Evolutionary conservation across 64 coral and sea anemone genomes (phyloP).

Genomic region (Actinia tenebrosa): DNA sequence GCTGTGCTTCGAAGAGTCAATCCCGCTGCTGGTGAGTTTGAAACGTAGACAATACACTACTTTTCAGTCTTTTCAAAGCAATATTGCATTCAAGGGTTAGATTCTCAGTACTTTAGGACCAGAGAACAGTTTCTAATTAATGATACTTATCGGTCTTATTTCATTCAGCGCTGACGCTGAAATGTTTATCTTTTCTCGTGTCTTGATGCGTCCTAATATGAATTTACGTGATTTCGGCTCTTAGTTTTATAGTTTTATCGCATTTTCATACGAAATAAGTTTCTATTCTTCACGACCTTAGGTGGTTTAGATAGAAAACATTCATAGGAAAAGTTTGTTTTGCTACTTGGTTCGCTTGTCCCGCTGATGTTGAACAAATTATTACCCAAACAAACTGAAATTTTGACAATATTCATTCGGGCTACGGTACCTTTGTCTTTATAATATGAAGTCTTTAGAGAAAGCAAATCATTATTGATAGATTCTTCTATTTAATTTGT

Average conservation of each 20-base stretch:
- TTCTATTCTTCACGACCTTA: not conserved
- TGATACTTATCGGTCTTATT: not conserved
- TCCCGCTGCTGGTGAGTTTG: constrained; percentile 68
- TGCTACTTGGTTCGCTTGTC: not conserved
- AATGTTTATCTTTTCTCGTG: not conserved
- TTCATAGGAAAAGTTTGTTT: not conserved
- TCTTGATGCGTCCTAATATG: not conserved
- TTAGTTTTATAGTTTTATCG: not conserved
- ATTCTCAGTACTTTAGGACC: not conserved
- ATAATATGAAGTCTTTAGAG: not conserved
- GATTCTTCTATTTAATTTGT: not conserved
- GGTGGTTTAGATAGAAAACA: not conserved
- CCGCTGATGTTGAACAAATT: not conserved
- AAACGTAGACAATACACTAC: not conserved
- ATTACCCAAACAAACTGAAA: not conserved
- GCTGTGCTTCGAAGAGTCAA: constrained; percentile 78
- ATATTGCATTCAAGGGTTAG: not conserved
- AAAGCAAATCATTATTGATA: not conserved
- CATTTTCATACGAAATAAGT: not conserved
- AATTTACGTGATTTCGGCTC: not conserved
- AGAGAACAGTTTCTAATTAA: constrained; percentile 5
- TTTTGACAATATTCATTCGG: not conserved
- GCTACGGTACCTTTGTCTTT: not conserved
- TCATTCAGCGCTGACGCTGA: constrained; percentile 15
- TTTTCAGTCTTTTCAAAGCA: not conserved